Evolutionary conservation across 1,140 invertebrate species (phyloP).

Genomic region (Hyles vespertilio): DNA sequence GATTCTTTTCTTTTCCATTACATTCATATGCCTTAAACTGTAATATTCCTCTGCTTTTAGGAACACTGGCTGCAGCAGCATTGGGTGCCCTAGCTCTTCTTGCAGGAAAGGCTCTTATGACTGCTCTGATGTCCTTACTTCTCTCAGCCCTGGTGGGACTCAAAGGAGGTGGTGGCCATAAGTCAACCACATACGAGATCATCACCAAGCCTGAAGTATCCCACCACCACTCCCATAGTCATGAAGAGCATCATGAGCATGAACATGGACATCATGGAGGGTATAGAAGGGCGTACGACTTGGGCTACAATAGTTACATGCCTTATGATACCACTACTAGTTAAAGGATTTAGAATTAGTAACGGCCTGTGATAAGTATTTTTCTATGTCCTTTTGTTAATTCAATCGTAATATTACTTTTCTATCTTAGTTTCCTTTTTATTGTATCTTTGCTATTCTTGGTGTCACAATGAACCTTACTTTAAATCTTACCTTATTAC

Average conservation of each 20-base stretch:
- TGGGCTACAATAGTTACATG: conserved; percentile 57
- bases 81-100: conserved; percentile 84
- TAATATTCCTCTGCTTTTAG: conserved; percentile 42
- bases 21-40: background rate
- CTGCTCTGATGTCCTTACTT: conserved; percentile 85
- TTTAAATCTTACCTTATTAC: no score
- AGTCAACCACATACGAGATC: conserved; percentile 88
- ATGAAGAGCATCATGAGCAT: conserved; percentile 77
- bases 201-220: conserved; percentile 86
- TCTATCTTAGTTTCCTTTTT: no score
- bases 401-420: no score
- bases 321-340: conserved; percentile 53
- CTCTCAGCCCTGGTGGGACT: conserved; percentile 85
- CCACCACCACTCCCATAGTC: conserved; percentile 81
- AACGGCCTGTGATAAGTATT: no score
- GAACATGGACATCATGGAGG: conserved; percentile 65
- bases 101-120: conserved; percentile 89
- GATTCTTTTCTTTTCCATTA: no score
- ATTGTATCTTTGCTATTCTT: no score
- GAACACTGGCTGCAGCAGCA: conserved; percentile 83
- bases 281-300: conserved; percentile 72
- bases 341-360: conserved; percentile 4
- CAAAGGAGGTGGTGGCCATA: conserved; percentile 80
- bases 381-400: no score
- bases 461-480: no score